A percentile compares a stretch with the other conserved stretches of the same genome.
Evolutionary conservation across 2,797 vertebrate genomes (phyloP).

Genomic region (Enteromius paludinosus): DNA sequence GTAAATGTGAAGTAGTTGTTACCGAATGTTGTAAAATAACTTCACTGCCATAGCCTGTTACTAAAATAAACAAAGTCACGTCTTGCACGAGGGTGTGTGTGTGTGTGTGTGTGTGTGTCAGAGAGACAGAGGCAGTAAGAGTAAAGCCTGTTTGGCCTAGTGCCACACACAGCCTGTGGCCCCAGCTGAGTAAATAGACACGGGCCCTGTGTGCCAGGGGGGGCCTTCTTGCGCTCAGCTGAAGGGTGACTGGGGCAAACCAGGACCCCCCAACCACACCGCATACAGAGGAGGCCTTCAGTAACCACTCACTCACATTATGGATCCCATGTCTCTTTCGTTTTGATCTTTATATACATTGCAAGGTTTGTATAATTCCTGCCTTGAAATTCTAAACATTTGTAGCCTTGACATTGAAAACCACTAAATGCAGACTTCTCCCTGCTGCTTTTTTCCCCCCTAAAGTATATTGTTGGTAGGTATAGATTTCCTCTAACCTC

Average conservation of each 20-base stretch:
- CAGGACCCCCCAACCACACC: constrained; percentile 63
- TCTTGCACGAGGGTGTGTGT: constrained; percentile 65
- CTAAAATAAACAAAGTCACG: constrained; percentile 77
- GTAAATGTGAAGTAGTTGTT: constrained; percentile 76
- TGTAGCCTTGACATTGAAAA: constrained; percentile 79
- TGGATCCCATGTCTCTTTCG: constrained; percentile 66
- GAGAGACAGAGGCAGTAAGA: constrained; percentile 56
- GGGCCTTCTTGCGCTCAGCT: constrained; percentile 67
- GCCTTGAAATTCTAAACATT: constrained; percentile 68
- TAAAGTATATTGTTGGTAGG: constrained; percentile 65
- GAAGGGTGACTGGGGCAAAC: constrained; percentile 68
- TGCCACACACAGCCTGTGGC: constrained; percentile 64
- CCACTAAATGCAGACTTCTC: constrained; percentile 72
- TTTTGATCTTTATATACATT: constrained; percentile 82
- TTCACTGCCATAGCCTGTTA: constrained; percentile 77
- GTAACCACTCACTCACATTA: constrained; percentile 65
- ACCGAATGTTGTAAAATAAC: constrained; percentile 78
- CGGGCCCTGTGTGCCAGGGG: constrained; percentile 66
- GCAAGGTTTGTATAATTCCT: constrained; percentile 74
- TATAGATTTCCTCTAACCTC: constrained; percentile 70
- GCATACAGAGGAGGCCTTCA: constrained; percentile 72
- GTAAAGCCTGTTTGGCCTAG: constrained; percentile 58
- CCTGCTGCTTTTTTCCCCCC: constrained; percentile 54
- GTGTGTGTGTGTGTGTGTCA: constrained; percentile 64
- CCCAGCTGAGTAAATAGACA: constrained; percentile 84